A percentile compares a stretch with the other conserved stretches of the same genome.
Conservation (phyloP, 2,113 vertebrate species). For the Oophaga pumilio region DNA sequence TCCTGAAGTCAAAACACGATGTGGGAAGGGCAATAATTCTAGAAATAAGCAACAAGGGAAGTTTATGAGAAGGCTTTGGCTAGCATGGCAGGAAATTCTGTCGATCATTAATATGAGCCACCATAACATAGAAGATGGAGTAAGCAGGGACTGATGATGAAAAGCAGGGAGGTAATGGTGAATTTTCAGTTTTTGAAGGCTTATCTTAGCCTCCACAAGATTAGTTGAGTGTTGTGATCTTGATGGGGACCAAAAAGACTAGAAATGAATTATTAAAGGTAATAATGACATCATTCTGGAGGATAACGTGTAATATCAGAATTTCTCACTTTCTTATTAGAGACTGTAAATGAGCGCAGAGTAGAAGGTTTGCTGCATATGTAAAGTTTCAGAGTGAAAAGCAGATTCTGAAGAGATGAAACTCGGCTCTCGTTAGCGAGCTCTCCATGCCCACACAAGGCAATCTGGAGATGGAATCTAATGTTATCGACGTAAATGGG, state of each 20-base stretch:
- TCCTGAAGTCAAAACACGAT: too few relatives aligned
- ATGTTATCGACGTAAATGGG: constrained; percentile 7
- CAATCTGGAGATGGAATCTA: constrained; percentile 10
- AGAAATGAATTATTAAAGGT: not conserved
- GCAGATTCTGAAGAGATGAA: not conserved
- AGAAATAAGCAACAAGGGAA: too few relatives aligned
- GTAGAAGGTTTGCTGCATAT: too few relatives aligned
- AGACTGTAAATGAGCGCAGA: not conserved
- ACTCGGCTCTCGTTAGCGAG: not conserved
- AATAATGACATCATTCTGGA: too few relatives aligned
- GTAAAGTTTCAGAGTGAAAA: not conserved
- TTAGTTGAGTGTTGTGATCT: not conserved
- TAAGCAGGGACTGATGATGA: not conserved
- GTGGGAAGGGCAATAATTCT: too few relatives aligned
- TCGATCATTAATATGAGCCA: not conserved
- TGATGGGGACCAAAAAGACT: too few relatives aligned
- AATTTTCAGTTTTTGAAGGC: not conserved
- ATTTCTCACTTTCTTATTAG: not conserved
- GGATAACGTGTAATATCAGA: not conserved
- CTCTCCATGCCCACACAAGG: constrained; percentile 28
- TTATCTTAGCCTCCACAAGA: not conserved
- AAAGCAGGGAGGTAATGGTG: too few relatives aligned
- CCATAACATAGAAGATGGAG: not conserved
- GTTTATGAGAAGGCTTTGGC: too few relatives aligned
- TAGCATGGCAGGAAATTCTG: too few relatives aligned